These are phyloP conservation scores for Mamestra configurata DNA, from an alignment of 1,140 invertebrate genomes.

Conservation along the genomic window DNA sequence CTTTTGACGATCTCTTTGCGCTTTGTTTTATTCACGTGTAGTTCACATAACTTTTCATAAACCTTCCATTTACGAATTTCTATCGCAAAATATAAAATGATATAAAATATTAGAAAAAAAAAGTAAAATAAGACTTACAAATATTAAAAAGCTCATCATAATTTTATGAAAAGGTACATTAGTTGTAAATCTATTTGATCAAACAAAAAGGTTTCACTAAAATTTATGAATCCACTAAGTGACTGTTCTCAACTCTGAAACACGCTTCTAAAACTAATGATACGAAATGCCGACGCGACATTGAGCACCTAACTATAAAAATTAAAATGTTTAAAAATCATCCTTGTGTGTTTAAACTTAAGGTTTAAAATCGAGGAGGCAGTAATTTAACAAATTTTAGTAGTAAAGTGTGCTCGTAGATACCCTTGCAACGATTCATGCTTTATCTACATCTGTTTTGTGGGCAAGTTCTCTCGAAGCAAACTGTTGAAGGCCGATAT, in stretches of 20 bases:
- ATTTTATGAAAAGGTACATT: constrained; percentile 24
- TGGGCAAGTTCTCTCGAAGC: constrained; percentile 48
- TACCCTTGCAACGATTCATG: constrained; percentile 59
- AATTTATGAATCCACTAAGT: constrained; percentile 32
- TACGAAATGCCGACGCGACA: constrained; percentile 38
- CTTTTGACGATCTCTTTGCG: background rate
- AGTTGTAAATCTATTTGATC: background rate
- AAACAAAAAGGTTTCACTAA: constrained; percentile 14
- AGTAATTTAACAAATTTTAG: constrained; percentile 26
- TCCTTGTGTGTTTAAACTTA: background rate
- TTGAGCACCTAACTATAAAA: constrained; percentile 34
- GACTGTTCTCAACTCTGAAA: constrained; percentile 25
- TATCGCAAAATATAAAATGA: background rate
- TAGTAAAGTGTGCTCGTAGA: constrained; percentile 45
- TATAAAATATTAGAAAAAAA: background rate
- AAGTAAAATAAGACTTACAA: too few relatives aligned
- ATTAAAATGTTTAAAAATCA: background rate
- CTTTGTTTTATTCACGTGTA: background rate
- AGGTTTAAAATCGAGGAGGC: background rate
- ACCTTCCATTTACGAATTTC: background rate
- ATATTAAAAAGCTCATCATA: background rate
- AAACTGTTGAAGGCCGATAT: constrained; percentile 61
- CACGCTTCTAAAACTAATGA: constrained; percentile 51
- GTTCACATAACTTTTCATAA: background rate
- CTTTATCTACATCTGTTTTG: constrained; percentile 66